Evolutionary conservation across 2,113 vertebrate species (phyloP), one percentile per base, ranked within the genome.

Genomic region (Callocephalon fimbriatum): DNA sequence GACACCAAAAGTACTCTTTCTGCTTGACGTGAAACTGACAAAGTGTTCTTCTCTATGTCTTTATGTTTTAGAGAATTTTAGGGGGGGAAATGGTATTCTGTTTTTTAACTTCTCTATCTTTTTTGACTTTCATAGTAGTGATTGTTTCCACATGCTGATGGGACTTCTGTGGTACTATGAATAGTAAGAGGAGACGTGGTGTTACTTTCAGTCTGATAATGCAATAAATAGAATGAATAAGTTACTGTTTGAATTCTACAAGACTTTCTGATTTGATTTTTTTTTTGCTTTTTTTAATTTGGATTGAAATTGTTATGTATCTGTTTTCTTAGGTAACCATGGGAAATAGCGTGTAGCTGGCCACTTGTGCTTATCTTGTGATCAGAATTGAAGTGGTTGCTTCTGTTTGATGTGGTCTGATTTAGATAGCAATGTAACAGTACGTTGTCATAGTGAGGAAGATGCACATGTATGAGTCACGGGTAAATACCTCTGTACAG

Each of bases 401-500:
- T 58, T 16, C n/a, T 62, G 14, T 42, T 21, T 85, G 42, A 35
- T n/a, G 22, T 31, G 51, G 20, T 42, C 3, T 26, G 25, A 14
- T 53, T 19, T 12, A 35, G 45, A 5, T 15, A 27, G 1, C 44
- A 18, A 0, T 10, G 12, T 19, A 51, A 58, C 31, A 9, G 10
- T 29, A 0, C 15, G 40, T n/a, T 7, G 9, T 12, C 31, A 3
- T 4, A 3, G 50, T 5, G 35, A 45, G 58, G 51, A 82, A 37
- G 27, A 4, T 25, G 47, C 15, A 1, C 6, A 3, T 1, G n/a
- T 7, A 2, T n/a, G 63, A 80, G 29, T 51, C 67, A 62, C 0
- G 19, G 54, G 21, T 1, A 27, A 68, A 9, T 35, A 18, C 27
- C 10, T 19, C 7, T 4, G 29, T 18, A 15, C 12, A 6, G 2